Evolutionary conservation across 2,888 invertebrate species (phyloP).

Genomic region (Rhogogaster chlorosoma): DNA sequence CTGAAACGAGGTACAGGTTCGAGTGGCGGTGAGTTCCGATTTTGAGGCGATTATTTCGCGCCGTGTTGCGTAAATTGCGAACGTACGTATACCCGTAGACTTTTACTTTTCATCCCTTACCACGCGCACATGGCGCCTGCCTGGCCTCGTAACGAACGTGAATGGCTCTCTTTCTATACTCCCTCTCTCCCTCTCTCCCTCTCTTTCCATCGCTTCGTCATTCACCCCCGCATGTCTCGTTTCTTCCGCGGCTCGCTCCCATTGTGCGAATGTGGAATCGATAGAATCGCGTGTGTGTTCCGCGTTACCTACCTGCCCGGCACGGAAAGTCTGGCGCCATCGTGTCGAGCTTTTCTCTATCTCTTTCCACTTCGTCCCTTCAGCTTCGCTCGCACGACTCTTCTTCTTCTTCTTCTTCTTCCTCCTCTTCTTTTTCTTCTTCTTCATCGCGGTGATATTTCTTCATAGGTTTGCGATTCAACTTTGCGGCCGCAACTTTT

Average conservation of each 20-base stretch:
- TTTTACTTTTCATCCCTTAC: conserved; percentile 58
- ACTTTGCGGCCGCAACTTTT: conserved; percentile 5
- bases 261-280: conserved; percentile 70
- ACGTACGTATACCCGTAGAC: conserved; percentile 55
- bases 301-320: conserved; percentile 72
- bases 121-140: conserved; percentile 60
- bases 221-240: conserved; percentile 53
- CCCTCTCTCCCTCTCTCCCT: conserved; percentile 52
- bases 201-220: conserved; percentile 53
- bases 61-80: conserved; percentile 48
- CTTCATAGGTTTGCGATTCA: conserved; percentile 11
- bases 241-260: conserved; percentile 55
- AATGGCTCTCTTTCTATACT: conserved; percentile 57
- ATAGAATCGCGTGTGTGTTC: conserved; percentile 74
- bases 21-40: background rate
- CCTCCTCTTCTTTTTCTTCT: conserved; percentile 22
- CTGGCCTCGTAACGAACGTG: conserved; percentile 57
- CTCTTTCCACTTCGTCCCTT: conserved; percentile 14
- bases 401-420: conserved; percentile 36
- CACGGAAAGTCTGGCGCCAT: conserved; percentile 68
- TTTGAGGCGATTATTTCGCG: background rate
- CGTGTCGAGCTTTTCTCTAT: conserved; percentile 47
- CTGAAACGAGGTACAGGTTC: background rate
- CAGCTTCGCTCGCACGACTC: background rate
- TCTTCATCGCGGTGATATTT: background rate